Percentiles rank a stretch among this genome's conserved stretches.
These are phyloP conservation scores for Ceratina australensis DNA, from an alignment of 1,140 invertebrate genomes.

Conservation along the genomic window DNA sequence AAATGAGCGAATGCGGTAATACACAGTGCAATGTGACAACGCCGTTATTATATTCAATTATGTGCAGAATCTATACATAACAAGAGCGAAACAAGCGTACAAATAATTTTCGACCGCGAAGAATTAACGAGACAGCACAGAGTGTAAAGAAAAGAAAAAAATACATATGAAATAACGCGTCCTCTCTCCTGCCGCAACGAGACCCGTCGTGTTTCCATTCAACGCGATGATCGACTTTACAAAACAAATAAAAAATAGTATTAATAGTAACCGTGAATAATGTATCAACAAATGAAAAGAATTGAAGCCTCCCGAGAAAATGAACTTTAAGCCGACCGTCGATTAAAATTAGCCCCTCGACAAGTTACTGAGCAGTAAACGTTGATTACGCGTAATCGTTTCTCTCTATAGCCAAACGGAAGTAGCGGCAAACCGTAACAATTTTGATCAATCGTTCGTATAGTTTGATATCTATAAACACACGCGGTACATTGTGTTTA, in stretches of 20 bases:
- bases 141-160: background rate
- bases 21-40: slow-evolving; percentile 68
- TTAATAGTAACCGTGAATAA: slow-evolving; percentile 14
- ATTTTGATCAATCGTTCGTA: slow-evolving; percentile 10
- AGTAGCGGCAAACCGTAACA: slow-evolving; percentile 9
- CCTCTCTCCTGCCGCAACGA: background rate
- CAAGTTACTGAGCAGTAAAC: slow-evolving; percentile 9
- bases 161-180: background rate
- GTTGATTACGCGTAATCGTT: slow-evolving; percentile 19
- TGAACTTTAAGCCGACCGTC: slow-evolving; percentile 32
- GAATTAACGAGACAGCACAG: slow-evolving; percentile 25
- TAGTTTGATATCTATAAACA: slow-evolving; percentile 33
- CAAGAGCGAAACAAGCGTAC: slow-evolving; percentile 65
- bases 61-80: slow-evolving; percentile 74
- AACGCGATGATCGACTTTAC: slow-evolving; percentile 12
- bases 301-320: slow-evolving; percentile 32
- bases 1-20: slow-evolving; percentile 63
- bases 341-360: slow-evolving; percentile 30
- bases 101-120: slow-evolving; percentile 48
- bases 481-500: slow-evolving; percentile 13
- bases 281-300: slow-evolving; percentile 24
- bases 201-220: background rate
- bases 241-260: slow-evolving; percentile 22
- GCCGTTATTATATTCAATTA: slow-evolving; percentile 55
- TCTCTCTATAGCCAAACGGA: slow-evolving; percentile 7